Evolutionary conservation across 2,888 invertebrate species (phyloP).

Genomic region (Chaetoderma sp.): DNA sequence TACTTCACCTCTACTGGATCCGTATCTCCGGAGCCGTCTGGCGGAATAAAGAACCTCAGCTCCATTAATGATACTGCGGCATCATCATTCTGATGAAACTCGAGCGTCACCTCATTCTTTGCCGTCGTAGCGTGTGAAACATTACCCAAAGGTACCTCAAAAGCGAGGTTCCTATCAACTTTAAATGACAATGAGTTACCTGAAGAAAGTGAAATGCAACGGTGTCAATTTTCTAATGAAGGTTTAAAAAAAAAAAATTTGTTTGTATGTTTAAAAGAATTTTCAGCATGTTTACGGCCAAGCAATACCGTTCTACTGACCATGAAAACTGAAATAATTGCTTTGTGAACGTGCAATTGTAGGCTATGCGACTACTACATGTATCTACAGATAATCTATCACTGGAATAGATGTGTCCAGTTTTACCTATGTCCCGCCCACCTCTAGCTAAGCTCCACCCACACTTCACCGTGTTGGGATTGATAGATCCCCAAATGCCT

Average conservation of each 20-base stretch:
- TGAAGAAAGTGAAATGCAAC: slow-evolving; percentile 28
- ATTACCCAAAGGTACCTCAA: slow-evolving; percentile 95
- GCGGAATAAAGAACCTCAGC: slow-evolving; percentile 96
- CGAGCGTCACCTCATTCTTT: slow-evolving; percentile 97
- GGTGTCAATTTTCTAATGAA: neutral
- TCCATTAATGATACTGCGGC: slow-evolving; percentile 97
- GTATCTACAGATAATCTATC: too few relatives aligned
- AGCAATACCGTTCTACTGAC: neutral
- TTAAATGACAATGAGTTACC: slow-evolving; percentile 66
- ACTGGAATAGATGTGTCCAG: too few relatives aligned
- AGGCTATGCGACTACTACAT: too few relatives aligned
- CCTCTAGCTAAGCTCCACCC: too few relatives aligned
- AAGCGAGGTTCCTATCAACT: slow-evolving; percentile 76
- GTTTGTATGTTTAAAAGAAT: neutral
- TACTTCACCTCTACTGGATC: slow-evolving; percentile 85
- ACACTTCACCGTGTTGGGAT: too few relatives aligned
- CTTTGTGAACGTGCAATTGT: neutral
- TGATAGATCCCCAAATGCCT: too few relatives aligned
- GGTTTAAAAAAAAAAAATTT: neutral
- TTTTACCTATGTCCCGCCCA: too few relatives aligned
- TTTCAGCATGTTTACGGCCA: neutral
- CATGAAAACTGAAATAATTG: neutral
- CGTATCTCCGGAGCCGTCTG: slow-evolving; percentile 80
- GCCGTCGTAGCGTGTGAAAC: slow-evolving; percentile 96
- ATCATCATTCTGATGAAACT: slow-evolving; percentile 99